phyloP scores from a whole-genome alignment of 2,113 vertebrate species.

The Tupaia tana region DNA sequence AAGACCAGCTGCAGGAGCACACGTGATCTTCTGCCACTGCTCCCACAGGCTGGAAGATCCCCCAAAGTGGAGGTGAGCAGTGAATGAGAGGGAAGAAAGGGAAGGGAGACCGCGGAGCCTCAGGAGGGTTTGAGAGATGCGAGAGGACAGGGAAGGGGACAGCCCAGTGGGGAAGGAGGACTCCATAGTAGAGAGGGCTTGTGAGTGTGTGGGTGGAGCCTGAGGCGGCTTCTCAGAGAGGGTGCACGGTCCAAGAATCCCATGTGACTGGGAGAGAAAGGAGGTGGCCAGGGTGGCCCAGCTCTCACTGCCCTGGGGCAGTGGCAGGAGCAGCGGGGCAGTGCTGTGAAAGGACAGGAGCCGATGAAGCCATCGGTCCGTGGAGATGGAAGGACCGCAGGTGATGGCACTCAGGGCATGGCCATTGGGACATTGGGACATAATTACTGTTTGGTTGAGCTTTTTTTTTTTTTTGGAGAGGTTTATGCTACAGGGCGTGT shows the following conservation, averaged over 20 bases:
- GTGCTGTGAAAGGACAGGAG: rapidly evolving
- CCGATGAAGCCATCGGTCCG: background rate
- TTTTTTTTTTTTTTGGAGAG: background rate
- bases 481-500: too few species aligned
- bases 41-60: background rate
- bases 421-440: rapidly evolving
- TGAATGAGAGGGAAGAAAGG: background rate
- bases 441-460: background rate
- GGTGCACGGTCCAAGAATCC: rapidly evolving
- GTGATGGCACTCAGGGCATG: background rate
- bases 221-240: background rate
- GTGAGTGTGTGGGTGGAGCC: rapidly evolving
- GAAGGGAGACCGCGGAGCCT: background rate
- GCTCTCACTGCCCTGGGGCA: background rate
- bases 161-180: background rate
- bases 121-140: rapidly evolving
- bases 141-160: background rate
- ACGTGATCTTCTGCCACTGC: rapidly evolving
- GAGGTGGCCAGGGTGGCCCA: background rate
- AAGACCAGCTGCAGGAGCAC: background rate
- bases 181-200: background rate
- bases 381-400: rapidly evolving
- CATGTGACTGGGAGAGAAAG: background rate
- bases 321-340: background rate
- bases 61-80: background rate